phyloP scores from a whole-genome alignment of 2,888 invertebrate genomes.

The Schizotus pectinicornis region DNA sequence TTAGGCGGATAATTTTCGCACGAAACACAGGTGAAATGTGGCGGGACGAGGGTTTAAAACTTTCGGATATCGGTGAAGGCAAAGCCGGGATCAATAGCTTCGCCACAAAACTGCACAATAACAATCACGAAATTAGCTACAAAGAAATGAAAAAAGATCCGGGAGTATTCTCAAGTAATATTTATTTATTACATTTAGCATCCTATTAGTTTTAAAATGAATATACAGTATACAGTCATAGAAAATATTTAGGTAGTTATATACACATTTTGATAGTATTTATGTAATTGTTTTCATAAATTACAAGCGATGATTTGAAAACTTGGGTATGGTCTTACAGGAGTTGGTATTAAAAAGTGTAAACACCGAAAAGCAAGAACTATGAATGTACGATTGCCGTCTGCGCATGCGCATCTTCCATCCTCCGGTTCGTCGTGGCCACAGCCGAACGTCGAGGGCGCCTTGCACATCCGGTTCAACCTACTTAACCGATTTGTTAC shows the following conservation, averaged over 20 bases:
- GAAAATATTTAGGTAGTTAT: constrained; percentile 43
- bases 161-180: neutral
- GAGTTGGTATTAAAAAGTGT: constrained; percentile 25
- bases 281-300: constrained; percentile 25
- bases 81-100: constrained; percentile 5
- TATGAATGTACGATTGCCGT: constrained; percentile 35
- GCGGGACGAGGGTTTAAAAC: constrained; percentile 6
- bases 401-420: constrained; percentile 20
- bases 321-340: constrained; percentile 20
- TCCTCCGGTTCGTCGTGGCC: constrained; percentile 10
- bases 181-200: constrained; percentile 35
- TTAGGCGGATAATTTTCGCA: constrained; percentile 18
- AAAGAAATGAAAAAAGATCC: neutral
- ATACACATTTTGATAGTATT: constrained; percentile 45
- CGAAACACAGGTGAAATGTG: constrained; percentile 21
- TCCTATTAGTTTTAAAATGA: constrained; percentile 41
- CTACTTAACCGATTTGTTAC: constrained; percentile 41
- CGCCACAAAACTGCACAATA: neutral
- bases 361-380: constrained; percentile 47
- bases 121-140: too few species aligned
- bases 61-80: constrained; percentile 2
- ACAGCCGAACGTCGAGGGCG: constrained; percentile 23
- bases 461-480: constrained; percentile 42
- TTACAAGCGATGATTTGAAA: constrained; percentile 29
- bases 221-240: constrained; percentile 44